Base-by-base conservation (phyloP, 2,888 invertebrate genomes). In the Sylvicola fuscatus region DNA sequence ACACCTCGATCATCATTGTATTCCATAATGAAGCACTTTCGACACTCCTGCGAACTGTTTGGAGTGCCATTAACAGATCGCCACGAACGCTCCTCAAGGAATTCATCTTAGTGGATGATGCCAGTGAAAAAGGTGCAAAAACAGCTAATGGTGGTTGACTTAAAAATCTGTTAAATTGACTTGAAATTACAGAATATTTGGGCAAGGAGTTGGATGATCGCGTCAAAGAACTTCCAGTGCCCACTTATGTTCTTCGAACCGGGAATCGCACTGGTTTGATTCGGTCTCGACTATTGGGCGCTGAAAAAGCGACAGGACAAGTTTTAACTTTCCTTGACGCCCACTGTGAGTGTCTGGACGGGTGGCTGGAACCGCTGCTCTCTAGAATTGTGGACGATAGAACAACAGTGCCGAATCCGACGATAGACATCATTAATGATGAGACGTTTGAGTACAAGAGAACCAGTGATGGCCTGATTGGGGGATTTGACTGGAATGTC, bases 361-460 rank as follows among this genome's bases (percentile, higher is more conserved):
- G 43, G 33, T 45, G 54, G 56, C 38, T 56, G 37, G 46, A 49
- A 38, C 56, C 58, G 3, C 42, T 58, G 7, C 40, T 58, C 14
- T 42, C 48, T 17, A 41, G 49, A 35, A 43, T 56, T 7, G 37
- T 44, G 8, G 5, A 12, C 2, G 29, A 29, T 10, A 4, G 29
- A n/a, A 34, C 35, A 35, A 40, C 36, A 6, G 45, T 46, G 21
- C 54, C 51, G 7, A 47, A 49, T 39, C 58, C 58, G 26, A 50
- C 55, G 10, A 48, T 56, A 16, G 57, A 58, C 41, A 45, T 46
- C 7, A 53, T 58, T 14, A 47, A 51, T 38, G 41, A 43, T 26
- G 46, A 46, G 17, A 50, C 49, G 12, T 48, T 55, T 37, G 45
- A 47, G 30, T 56, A 54, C 41, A 38, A 40, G 15, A 12, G 6